phyloP scores from a whole-genome alignment of 2,888 invertebrate genomes.

The Augochlorella aurata region DNA sequence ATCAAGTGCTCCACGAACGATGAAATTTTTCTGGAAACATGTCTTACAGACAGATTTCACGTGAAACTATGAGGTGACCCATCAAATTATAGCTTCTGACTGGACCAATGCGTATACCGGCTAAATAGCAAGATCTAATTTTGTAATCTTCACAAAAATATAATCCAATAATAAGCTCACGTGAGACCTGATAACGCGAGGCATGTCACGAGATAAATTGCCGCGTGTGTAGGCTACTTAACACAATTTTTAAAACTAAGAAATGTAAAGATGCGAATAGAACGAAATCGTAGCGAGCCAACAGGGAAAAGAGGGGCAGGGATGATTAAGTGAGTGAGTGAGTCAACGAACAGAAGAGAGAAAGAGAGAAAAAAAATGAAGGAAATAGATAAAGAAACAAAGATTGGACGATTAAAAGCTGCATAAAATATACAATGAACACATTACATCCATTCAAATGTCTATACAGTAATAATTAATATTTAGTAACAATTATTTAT shows the following conservation, averaged over 20 bases:
- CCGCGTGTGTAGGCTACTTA: background rate
- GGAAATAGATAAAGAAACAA: constrained; percentile 13
- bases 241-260: constrained; percentile 44
- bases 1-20: constrained; percentile 36
- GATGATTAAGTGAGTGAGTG: too few species aligned
- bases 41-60: too few species aligned
- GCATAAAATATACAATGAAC: constrained; percentile 75
- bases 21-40: too few species aligned
- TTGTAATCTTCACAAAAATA: too few species aligned
- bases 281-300: background rate
- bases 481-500: constrained; percentile 68
- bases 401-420: constrained; percentile 66
- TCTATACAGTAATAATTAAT: constrained; percentile 72
- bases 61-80: too few species aligned
- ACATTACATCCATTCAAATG: constrained; percentile 76
- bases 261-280: constrained; percentile 12
- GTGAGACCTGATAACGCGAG: too few species aligned
- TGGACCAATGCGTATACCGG: too few species aligned
- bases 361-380: background rate
- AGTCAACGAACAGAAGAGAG: background rate
- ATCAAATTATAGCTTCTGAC: too few species aligned
- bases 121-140: too few species aligned
- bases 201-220: too few species aligned
- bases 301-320: too few species aligned
- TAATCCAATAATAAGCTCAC: too few species aligned